Conservation (phyloP, 2,797 vertebrate genomes). For the Notamacropus eugenii region DNA sequence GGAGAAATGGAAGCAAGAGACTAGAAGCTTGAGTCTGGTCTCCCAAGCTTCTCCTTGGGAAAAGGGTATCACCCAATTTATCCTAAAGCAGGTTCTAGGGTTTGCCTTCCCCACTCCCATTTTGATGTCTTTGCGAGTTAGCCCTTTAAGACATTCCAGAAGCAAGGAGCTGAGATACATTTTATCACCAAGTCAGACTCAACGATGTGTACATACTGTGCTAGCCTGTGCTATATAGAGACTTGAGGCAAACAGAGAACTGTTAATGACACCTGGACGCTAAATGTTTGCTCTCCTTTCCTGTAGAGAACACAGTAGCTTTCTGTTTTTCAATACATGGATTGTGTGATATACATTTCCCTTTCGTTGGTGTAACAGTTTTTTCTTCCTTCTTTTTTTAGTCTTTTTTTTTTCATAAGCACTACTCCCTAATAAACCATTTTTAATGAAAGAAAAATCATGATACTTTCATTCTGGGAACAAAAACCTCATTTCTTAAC, state of each 20-base stretch:
- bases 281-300: conserved; percentile 67
- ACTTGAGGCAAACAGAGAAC: conserved; percentile 11
- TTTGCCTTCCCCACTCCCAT: conserved; percentile 19
- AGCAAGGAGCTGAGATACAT: conserved; percentile 33
- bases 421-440: conserved; percentile 56
- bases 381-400: conserved; percentile 9
- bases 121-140: conserved; percentile 56
- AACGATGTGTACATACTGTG: conserved; percentile 32
- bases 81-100: conserved; percentile 40
- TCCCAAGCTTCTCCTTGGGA: conserved; percentile 33
- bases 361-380: conserved; percentile 34
- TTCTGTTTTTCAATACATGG: conserved; percentile 70
- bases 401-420: conserved; percentile 12
- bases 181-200: conserved; percentile 54
- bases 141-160: conserved; percentile 23
- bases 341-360: conserved; percentile 60
- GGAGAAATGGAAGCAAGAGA: conserved; percentile 35
- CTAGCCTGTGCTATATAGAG: conserved; percentile 49
- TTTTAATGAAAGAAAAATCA: conserved; percentile 50
- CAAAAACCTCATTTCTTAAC: conserved; percentile 46
- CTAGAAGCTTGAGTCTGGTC: conserved; percentile 9
- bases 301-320: conserved; percentile 66
- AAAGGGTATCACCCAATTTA: background rate
- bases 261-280: conserved; percentile 69
- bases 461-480: conserved; percentile 63